Percentiles rank a stretch among this genome's conserved stretches.
Evolutionary conservation across 1,140 invertebrate species (phyloP).

Genomic region (Brachionus plicatilis): DNA sequence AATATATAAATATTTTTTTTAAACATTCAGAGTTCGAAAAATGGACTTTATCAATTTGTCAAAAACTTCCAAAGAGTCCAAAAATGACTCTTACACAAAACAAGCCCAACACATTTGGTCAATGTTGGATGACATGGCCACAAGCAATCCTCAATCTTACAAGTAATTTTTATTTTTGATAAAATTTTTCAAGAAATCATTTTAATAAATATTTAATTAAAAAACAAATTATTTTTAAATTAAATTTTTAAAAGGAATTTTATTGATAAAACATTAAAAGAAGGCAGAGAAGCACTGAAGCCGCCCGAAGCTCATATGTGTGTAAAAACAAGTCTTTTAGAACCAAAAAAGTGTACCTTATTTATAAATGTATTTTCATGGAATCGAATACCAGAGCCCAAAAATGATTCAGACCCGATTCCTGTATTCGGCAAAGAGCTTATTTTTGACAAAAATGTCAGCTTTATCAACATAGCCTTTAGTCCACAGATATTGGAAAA

Average conservation of each 20-base stretch:
- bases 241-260: conserved; percentile 16
- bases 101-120: conserved; percentile 39
- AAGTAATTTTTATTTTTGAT: conserved; percentile 27
- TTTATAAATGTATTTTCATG: conserved; percentile 27
- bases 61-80: not conserved
- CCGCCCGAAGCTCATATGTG: conserved; percentile 1
- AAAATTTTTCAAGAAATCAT: too few relatives aligned
- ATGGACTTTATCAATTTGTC: not conserved
- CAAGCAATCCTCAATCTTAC: conserved; percentile 9
- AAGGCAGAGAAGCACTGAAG: conserved; percentile 6
- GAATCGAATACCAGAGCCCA: conserved; percentile 18
- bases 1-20: not conserved
- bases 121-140: conserved; percentile 31
- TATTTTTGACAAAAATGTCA: not conserved
- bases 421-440: conserved; percentile 19
- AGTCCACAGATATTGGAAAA: not conserved
- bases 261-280: conserved; percentile 38
- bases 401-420: not conserved
- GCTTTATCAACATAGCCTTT: not conserved
- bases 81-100: not conserved
- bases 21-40: not conserved
- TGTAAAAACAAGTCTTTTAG: not conserved
- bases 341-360: conserved; percentile 21
- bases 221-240: not conserved
- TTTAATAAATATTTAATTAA: not conserved